These are phyloP conservation scores for Himalopsyche japonica DNA, from an alignment of 2,888 invertebrate species.

Conservation along the genomic window DNA sequence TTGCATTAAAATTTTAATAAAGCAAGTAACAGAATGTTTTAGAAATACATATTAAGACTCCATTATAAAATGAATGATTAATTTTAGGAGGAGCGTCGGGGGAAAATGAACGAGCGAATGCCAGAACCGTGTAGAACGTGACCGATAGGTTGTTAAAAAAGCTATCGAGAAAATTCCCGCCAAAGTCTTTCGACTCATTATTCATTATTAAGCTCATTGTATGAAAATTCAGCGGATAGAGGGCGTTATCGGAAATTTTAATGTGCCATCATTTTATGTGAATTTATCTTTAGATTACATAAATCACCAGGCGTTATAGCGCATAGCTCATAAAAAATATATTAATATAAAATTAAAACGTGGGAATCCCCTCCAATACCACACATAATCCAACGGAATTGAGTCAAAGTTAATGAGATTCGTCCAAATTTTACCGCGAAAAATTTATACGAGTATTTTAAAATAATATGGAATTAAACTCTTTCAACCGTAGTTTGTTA, in stretches of 20 bases:
- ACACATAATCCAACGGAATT: too few relatives aligned
- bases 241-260: not conserved
- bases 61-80: not conserved
- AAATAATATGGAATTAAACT: too few relatives aligned
- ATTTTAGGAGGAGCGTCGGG: not conserved
- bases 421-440: too few relatives aligned
- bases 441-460: too few relatives aligned
- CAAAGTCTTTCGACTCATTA: not conserved
- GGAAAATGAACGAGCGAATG: not conserved
- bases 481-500: too few relatives aligned
- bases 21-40: not conserved
- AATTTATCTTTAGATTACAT: not conserved
- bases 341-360: not conserved
- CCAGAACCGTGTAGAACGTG: not conserved
- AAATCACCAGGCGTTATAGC: not conserved
- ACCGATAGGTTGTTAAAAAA: not conserved
- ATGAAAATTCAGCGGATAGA: not conserved
- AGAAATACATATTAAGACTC: not conserved
- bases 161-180: not conserved
- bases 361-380: too few relatives aligned
- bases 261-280: not conserved
- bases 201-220: not conserved
- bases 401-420: too few relatives aligned
- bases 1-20: too few relatives aligned
- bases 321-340: not conserved